These are phyloP conservation scores for Sussaba pulchella DNA, from an alignment of 2,888 invertebrate species.

Conservation along the genomic window DNA sequence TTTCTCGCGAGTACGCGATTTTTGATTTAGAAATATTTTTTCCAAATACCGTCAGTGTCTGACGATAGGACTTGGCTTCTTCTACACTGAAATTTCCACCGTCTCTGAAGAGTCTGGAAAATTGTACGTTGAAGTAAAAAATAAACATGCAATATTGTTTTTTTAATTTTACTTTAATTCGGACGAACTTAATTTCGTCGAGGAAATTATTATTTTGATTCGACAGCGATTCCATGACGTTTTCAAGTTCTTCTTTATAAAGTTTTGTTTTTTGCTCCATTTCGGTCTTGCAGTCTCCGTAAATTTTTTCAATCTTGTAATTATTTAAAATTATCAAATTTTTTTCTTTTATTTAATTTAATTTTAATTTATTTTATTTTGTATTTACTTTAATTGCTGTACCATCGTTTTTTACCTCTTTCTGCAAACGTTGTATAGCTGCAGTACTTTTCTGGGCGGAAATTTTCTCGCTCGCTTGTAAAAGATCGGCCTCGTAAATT, in stretches of 20 bases:
- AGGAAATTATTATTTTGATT: slow-evolving; percentile 65
- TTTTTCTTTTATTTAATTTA: too few species aligned
- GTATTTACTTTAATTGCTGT: too few species aligned
- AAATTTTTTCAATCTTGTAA: slow-evolving; percentile 55
- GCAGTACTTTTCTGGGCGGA: slow-evolving; percentile 46
- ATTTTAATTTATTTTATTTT: too few species aligned
- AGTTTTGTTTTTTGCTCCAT: slow-evolving; percentile 40
- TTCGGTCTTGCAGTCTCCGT: slow-evolving; percentile 54
- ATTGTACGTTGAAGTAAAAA: neutral
- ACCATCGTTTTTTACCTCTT: slow-evolving; percentile 61
- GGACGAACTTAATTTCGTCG: slow-evolving; percentile 61
- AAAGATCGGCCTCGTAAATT: slow-evolving; percentile 26
- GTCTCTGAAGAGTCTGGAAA: slow-evolving; percentile 68
- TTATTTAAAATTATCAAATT: neutral
- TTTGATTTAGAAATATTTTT: slow-evolving; percentile 66
- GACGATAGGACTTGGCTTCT: slow-evolving; percentile 64
- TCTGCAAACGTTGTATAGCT: slow-evolving; percentile 64
- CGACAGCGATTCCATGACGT: slow-evolving; percentile 47
- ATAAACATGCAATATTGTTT: neutral
- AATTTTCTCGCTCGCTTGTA: slow-evolving; percentile 41
- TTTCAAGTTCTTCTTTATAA: slow-evolving; percentile 42
- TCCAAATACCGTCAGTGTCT: slow-evolving; percentile 45
- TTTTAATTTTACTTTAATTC: neutral
- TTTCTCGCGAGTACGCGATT: slow-evolving; percentile 44
- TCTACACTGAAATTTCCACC: slow-evolving; percentile 67